Evolutionary conservation across 2,888 invertebrate genomes (phyloP).

Genomic region (Drosophila nr. medialis): DNA sequence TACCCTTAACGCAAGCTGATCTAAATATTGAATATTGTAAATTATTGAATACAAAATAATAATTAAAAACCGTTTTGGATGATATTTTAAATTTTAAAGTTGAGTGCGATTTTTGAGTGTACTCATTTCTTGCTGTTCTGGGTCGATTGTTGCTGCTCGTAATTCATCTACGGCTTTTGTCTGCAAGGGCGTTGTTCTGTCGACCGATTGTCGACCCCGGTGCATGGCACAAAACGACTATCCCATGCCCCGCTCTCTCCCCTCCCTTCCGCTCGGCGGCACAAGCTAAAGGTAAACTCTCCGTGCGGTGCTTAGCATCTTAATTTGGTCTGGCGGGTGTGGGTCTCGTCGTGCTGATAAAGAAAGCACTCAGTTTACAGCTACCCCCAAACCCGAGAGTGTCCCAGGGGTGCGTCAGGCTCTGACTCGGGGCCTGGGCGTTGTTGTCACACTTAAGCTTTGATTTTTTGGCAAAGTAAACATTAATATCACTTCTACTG

Average conservation of each 20-base stretch:
- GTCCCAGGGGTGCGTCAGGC: conserved; percentile 62
- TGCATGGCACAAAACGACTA: background rate
- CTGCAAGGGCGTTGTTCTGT: conserved; percentile 44
- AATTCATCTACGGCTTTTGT: conserved; percentile 57
- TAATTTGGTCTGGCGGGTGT: conserved; percentile 59
- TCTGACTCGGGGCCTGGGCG: conserved; percentile 30
- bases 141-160: conserved; percentile 50
- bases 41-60: background rate
- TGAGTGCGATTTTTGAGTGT: conserved; percentile 1
- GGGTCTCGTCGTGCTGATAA: conserved; percentile 58
- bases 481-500: conserved; percentile 21
- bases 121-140: conserved; percentile 39
- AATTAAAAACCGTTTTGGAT: background rate
- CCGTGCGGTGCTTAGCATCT: conserved; percentile 66
- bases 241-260: background rate
- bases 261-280: background rate
- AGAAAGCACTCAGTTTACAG: conserved; percentile 57
- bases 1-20: background rate
- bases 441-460: conserved; percentile 47
- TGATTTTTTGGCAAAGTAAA: conserved; percentile 53
- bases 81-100: background rate
- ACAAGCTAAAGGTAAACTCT: conserved; percentile 40
- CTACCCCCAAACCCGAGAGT: background rate
- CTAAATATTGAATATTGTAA: background rate
- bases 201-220: conserved; percentile 34